phyloP scores from a whole-genome alignment of 37 sponge, comb jelly and placozoan genomes.

The Spongilla lacustris region DNA sequence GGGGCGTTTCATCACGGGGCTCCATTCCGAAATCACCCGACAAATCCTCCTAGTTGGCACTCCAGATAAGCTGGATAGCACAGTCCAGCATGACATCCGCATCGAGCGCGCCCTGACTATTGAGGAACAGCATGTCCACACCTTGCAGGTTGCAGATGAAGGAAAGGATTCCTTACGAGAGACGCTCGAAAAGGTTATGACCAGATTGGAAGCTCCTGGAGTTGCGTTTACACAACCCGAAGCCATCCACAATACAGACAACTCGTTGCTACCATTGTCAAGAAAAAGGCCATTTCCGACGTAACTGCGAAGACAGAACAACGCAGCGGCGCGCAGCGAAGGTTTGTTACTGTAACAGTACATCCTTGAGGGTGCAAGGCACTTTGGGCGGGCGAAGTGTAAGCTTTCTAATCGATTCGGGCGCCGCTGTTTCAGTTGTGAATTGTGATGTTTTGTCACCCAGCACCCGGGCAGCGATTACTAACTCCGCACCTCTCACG shows the following conservation, averaged over 20 bases:
- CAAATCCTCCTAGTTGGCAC: not conserved
- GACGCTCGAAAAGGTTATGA: not conserved
- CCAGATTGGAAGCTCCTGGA: not conserved
- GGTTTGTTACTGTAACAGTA: not conserved
- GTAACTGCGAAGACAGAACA: not conserved
- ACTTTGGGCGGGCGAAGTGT: not conserved
- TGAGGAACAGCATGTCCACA: not conserved
- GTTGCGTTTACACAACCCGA: not conserved
- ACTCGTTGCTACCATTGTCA: not conserved
- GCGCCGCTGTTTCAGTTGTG: constrained; percentile 6
- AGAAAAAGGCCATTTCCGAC: not conserved
- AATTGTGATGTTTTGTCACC: not conserved
- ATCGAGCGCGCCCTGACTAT: not conserved
- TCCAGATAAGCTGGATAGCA: not conserved
- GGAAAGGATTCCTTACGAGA: not conserved
- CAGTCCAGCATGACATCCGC: not conserved
- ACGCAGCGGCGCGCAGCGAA: not conserved
- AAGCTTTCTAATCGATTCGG: not conserved
- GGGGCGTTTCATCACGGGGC: not conserved
- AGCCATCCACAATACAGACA: not conserved
- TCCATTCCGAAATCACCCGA: not conserved
- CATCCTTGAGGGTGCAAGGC: not conserved
- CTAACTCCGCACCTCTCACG: constrained; percentile 4
- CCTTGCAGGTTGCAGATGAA: not conserved
- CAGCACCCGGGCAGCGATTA: not conserved